These are phyloP conservation scores for Melospiza melodia DNA, from an alignment of 2,113 vertebrate species.

Conservation along the genomic window DNA sequence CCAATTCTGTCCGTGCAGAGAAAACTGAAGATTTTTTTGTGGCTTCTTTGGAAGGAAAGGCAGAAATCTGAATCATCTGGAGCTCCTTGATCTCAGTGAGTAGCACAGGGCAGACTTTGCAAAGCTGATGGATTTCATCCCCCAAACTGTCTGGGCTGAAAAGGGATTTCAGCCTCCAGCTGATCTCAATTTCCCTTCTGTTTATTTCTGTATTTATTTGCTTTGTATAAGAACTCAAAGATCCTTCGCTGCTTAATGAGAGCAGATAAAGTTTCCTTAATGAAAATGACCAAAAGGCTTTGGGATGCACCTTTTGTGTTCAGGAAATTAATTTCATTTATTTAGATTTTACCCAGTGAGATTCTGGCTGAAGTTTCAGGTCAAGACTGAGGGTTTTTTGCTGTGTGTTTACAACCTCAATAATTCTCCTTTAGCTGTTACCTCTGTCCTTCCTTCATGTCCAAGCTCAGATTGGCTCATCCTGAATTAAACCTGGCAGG, in stretches of 20 bases:
- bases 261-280: background rate
- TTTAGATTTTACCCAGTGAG: background rate
- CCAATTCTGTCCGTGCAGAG: background rate
- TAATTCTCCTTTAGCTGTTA: background rate
- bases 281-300: background rate
- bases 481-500: background rate
- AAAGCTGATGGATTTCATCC: background rate
- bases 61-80: constrained; percentile 11
- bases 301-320: background rate
- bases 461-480: background rate
- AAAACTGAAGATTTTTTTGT: background rate
- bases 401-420: background rate
- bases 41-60: background rate
- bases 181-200: background rate
- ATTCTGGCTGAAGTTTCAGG: background rate
- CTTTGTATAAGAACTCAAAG: background rate
- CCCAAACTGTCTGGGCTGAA: background rate
- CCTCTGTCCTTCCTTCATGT: background rate
- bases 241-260: background rate
- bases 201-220: background rate
- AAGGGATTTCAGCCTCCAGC: background rate
- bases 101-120: background rate
- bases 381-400: background rate
- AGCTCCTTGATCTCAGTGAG: constrained; percentile 33
- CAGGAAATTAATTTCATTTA: background rate